These are phyloP conservation scores for Pharmacophagus antenor DNA, from an alignment of 2,888 invertebrate genomes.

Conservation along the genomic window DNA sequence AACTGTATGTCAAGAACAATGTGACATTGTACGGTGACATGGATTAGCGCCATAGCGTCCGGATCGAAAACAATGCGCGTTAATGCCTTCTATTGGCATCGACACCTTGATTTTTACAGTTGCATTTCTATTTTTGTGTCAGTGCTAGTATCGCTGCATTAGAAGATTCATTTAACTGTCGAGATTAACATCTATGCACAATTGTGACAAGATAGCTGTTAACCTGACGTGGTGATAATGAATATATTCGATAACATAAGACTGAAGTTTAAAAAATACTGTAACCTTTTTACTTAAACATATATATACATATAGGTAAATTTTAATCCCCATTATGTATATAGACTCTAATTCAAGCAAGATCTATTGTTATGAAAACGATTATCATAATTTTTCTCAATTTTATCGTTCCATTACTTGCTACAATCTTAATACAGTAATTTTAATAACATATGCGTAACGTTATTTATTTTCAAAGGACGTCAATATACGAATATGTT, in stretches of 20 bases:
- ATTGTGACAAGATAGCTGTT: not conserved
- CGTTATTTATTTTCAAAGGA: too few species aligned
- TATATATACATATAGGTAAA: too few species aligned
- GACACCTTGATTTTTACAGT: conserved; percentile 13
- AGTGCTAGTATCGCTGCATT: conserved; percentile 9
- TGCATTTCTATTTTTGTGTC: conserved; percentile 20
- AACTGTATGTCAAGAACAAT: conserved; percentile 38
- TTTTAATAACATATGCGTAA: too few species aligned
- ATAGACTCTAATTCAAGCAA: too few species aligned
- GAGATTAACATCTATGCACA: not conserved
- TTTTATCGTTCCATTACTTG: too few species aligned
- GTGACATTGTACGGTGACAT: conserved; percentile 42
- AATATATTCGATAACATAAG: not conserved
- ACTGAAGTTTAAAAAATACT: too few species aligned
- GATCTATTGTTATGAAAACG: too few species aligned
- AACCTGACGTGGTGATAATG: not conserved
- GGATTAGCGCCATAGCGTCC: conserved; percentile 42
- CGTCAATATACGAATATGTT: too few species aligned
- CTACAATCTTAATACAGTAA: too few species aligned
- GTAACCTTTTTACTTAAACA: too few species aligned
- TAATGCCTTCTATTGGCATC: conserved; percentile 22
- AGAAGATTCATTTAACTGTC: not conserved
- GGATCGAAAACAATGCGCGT: conserved; percentile 29
- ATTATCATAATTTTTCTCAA: too few species aligned
- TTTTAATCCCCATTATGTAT: too few species aligned